These are phyloP conservation scores for Eudemis profundana DNA, from an alignment of 2,888 invertebrate genomes.

Conservation along the genomic window DNA sequence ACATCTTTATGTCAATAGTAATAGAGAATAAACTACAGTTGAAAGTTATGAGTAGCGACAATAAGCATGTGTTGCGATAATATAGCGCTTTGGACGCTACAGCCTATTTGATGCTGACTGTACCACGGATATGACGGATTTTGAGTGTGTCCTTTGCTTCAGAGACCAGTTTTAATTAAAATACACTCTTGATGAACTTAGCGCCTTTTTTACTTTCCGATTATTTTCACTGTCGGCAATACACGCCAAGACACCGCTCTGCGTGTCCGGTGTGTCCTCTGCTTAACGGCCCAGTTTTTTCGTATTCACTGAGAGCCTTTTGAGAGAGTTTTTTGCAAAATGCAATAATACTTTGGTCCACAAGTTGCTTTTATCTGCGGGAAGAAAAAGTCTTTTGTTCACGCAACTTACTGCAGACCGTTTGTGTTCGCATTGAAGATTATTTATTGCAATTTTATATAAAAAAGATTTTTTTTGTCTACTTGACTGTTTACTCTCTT, in stretches of 20 bases:
- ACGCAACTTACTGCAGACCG: conserved; percentile 17
- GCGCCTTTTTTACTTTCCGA: too few relatives aligned
- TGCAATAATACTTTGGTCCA: conserved; percentile 57
- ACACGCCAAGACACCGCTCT: neutral
- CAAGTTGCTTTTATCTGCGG: conserved; percentile 39
- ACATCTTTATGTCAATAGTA: too few relatives aligned
- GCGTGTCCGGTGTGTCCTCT: neutral
- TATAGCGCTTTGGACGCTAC: too few relatives aligned
- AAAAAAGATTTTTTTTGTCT: neutral
- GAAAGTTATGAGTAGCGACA: too few relatives aligned
- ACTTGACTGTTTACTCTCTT: neutral
- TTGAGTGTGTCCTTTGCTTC: too few relatives aligned
- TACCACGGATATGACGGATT: too few relatives aligned
- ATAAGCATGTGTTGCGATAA: too few relatives aligned
- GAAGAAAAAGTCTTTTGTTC: conserved; percentile 39
- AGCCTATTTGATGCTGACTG: too few relatives aligned
- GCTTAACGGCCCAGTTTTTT: conserved; percentile 21
- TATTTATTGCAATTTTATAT: conserved; percentile 22
- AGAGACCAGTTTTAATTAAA: too few relatives aligned
- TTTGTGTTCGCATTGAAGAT: conserved; percentile 24
- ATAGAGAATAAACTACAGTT: too few relatives aligned
- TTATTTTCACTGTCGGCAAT: too few relatives aligned
- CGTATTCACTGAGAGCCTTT: conserved; percentile 46
- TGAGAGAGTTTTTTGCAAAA: conserved; percentile 57
- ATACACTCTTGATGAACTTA: too few relatives aligned